A percentile compares a stretch with the other conserved stretches of the same genome.
Conservation (phyloP, 1,140 invertebrate genomes). For the Anoplolepis gracilipes region DNA sequence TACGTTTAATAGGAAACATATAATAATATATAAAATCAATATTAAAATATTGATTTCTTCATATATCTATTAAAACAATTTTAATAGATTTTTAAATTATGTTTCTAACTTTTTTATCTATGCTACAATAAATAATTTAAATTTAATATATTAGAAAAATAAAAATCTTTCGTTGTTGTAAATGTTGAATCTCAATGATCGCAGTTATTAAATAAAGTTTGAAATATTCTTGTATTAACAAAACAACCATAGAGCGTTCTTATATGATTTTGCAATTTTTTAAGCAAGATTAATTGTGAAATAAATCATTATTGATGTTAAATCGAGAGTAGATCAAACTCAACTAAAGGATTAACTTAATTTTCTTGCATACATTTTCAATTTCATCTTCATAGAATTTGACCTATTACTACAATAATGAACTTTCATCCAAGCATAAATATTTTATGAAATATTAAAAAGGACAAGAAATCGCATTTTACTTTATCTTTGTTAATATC, state of each 20-base stretch:
- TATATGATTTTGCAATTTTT: constrained; percentile 16
- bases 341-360: constrained; percentile 34
- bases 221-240: constrained; percentile 1
- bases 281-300: constrained; percentile 8
- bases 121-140: not conserved
- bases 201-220: not conserved
- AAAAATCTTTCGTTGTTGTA: not conserved
- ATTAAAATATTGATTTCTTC: not conserved
- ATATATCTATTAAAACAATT: not conserved
- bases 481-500: not conserved
- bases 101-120: not conserved
- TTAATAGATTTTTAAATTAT: not conserved
- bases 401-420: not conserved
- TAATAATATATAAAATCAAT: not conserved
- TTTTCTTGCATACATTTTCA: not conserved
- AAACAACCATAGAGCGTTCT: constrained; percentile 30
- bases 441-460: not conserved
- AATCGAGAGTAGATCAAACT: constrained; percentile 36
- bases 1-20: not conserved
- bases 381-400: constrained; percentile 20
- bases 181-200: too few species aligned
- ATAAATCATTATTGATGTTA: constrained; percentile 48
- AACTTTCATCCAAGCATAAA: not conserved
- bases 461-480: not conserved
- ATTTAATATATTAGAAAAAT: not conserved